These are phyloP conservation scores for Drosophila erecta DNA, from an alignment of 1,140 invertebrate species.

Conservation along the genomic window DNA sequence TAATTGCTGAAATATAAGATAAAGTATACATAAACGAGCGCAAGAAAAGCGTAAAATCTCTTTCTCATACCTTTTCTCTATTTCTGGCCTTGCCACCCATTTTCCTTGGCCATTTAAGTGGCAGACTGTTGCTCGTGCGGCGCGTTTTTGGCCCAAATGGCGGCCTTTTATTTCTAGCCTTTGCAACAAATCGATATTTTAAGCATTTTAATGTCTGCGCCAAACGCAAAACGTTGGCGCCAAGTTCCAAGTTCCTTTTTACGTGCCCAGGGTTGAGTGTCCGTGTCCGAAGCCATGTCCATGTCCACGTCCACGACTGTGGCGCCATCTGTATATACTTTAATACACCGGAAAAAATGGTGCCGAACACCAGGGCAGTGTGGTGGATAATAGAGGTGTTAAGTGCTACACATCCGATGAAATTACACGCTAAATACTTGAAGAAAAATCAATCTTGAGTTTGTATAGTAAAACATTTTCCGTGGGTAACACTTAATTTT, in stretches of 20 bases:
- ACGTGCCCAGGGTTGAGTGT: constrained; percentile 48
- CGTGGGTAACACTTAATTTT: neutral
- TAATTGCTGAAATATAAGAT: constrained; percentile 45
- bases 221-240: constrained; percentile 82
- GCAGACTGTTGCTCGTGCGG: constrained; percentile 72
- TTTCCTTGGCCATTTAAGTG: constrained; percentile 62
- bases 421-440: no score
- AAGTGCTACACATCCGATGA: no score
- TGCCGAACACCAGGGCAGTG: neutral
- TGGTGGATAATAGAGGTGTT: no score
- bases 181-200: constrained; percentile 75
- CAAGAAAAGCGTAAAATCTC: constrained; percentile 30
- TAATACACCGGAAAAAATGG: neutral
- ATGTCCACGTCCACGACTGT: constrained; percentile 37
- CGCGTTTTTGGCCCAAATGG: constrained; percentile 40
- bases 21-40: constrained; percentile 1
- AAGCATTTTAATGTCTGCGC: constrained; percentile 82
- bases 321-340: constrained; percentile 32
- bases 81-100: constrained; percentile 18
- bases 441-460: neutral
- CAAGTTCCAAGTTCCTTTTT: constrained; percentile 44
- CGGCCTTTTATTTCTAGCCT: constrained; percentile 61
- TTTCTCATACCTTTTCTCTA: neutral
- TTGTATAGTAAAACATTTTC: neutral
- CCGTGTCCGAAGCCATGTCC: constrained; percentile 49